Base-by-base conservation (phyloP, 35 echinoderm and acorn worm species). In the Ophiothrix spiculata region DNA sequence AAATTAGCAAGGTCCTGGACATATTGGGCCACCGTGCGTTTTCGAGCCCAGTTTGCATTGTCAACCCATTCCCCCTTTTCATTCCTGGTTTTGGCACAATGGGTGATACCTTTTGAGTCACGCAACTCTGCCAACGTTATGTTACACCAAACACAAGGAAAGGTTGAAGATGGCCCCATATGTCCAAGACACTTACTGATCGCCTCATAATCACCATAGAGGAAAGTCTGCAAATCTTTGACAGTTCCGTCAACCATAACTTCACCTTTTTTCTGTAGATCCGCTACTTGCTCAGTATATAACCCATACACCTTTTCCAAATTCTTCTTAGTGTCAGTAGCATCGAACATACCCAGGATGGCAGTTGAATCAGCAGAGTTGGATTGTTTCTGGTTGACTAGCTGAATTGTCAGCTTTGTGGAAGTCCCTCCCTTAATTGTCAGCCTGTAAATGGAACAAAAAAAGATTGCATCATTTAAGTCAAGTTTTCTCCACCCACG, bases 101-200 rank as follows among this genome's bases (percentile, higher is more conserved):
- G 60, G 60, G 60, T 1, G 1, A 78, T 37, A 1, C 76, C 76
- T 21, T 37, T 36, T 16, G 33, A 15, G 14, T 12, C 31, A 31
- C 76, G 34, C 1, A 78, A 34, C 25, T 36, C 76, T 35, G 11
- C 2, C 4, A 78, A n/a, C 4, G 76, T 36, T 21, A 78, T 13
- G 36, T 78, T 37, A n/a, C 76, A 78, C 76, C 76, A 78, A 23
- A 78, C 1, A 34, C 76, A 37, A 35, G 76, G 76, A n/a, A 11
- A 78, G 4, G 76, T 10, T 78, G 76, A 78, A 35, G 76, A 78
- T 11, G 76, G 34, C 25, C 34, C 76, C 76, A 78, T 78, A 39
- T 78, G 76, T 37, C 76, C 76, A 4, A 78, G 38, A 78, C 33
- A 4, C 36, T 78, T 78, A 35, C 76, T 34, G 1, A 78, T 11